A percentile compares a stretch with the other conserved stretches of the same genome.
Evolutionary conservation across 2,888 invertebrate genomes (phyloP).

Genomic region (Caenorhabditis sp.): DNA sequence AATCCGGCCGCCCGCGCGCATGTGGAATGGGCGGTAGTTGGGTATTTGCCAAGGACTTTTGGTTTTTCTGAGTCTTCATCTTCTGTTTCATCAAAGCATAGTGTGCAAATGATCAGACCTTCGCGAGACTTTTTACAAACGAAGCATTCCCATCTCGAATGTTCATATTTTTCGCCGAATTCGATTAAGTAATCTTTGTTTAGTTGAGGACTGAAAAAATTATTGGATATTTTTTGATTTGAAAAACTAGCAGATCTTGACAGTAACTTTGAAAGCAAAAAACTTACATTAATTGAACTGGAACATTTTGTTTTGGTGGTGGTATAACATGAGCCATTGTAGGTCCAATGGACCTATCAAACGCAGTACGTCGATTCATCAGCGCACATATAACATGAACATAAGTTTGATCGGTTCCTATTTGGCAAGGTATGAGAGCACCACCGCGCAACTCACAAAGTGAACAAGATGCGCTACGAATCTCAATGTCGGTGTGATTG

Average conservation of each 20-base stretch:
- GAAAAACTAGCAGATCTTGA: too few relatives aligned
- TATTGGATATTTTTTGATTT: not conserved
- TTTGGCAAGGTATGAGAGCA: slow-evolving; percentile 48
- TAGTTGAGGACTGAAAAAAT: not conserved
- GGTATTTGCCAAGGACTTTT: not conserved
- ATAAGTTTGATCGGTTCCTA: slow-evolving; percentile 43
- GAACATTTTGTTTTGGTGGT: slow-evolving; percentile 10
- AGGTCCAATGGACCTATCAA: slow-evolving; percentile 30
- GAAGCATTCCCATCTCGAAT: slow-evolving; percentile 33
- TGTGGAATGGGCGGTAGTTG: slow-evolving; percentile 74
- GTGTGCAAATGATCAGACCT: slow-evolving; percentile 35
- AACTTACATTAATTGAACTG: not conserved
- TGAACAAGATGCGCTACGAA: slow-evolving; percentile 50
- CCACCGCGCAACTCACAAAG: slow-evolving; percentile 65
- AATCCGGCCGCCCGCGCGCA: slow-evolving; percentile 75
- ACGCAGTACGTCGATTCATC: slow-evolving; percentile 39
- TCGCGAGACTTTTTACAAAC: slow-evolving; percentile 24
- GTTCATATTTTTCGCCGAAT: slow-evolving; percentile 31
- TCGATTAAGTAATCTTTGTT: slow-evolving; percentile 13
- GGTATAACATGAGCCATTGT: slow-evolving; percentile 22
- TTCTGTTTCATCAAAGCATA: slow-evolving; percentile 31
- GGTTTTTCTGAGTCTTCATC: too few relatives aligned
- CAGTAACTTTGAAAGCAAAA: too few relatives aligned
- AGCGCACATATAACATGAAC: slow-evolving; percentile 64
- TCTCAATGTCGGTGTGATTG: slow-evolving; percentile 33